Percentiles rank a stretch among this genome's conserved stretches.
Conservation (phyloP, 2,888 invertebrate genomes). For the Protophormia terraenovae region DNA sequence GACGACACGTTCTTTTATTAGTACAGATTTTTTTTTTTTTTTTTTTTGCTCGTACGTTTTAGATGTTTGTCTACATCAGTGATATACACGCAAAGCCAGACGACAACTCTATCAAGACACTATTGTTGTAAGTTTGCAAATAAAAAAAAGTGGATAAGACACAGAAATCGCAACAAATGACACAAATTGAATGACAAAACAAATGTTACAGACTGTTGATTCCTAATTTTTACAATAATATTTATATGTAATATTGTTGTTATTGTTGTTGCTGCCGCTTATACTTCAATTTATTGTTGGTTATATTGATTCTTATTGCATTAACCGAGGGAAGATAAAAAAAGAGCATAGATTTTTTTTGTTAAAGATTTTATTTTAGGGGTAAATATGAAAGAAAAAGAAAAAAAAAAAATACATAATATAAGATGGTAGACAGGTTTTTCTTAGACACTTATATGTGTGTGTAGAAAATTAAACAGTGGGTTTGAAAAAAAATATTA, state of each 20-base stretch:
- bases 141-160: constrained; percentile 33
- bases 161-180: constrained; percentile 58
- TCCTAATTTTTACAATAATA: constrained; percentile 68
- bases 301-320: constrained; percentile 63
- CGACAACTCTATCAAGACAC: constrained; percentile 63
- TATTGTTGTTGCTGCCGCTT: background rate
- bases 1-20: constrained; percentile 57
- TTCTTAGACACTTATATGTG: too few relatives aligned
- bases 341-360: background rate
- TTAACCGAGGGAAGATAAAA: constrained; percentile 19
- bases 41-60: background rate
- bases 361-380: background rate
- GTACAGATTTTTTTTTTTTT: background rate
- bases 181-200: constrained; percentile 65
- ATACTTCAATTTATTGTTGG: constrained; percentile 31
- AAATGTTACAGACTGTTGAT: constrained; percentile 70
- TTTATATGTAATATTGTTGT: constrained; percentile 36
- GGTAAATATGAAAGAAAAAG: background rate
- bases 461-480: too few relatives aligned
- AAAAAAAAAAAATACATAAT: too few relatives aligned
- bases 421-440: too few relatives aligned
- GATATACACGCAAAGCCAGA: constrained; percentile 48
- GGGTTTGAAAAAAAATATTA: too few relatives aligned
- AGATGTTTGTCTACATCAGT: constrained; percentile 51
- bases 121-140: constrained; percentile 54